A percentile compares a stretch with the other conserved stretches of the same genome.
These are phyloP conservation scores for Volucella zonaria DNA, from an alignment of 2,888 invertebrate species.

Conservation along the genomic window DNA sequence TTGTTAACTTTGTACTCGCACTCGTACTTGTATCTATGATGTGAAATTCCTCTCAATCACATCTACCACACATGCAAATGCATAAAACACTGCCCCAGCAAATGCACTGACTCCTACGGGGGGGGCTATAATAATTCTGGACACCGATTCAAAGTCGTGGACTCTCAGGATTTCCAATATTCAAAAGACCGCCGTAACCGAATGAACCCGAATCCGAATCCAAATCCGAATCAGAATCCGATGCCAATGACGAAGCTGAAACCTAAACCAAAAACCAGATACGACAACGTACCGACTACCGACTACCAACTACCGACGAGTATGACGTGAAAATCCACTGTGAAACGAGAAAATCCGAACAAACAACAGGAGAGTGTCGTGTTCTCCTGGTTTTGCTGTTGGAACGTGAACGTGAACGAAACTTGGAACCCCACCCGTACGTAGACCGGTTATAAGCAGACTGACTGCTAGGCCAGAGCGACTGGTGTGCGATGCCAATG, in stretches of 20 bases:
- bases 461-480: conserved; percentile 55
- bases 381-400: conserved; percentile 34
- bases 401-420: not conserved
- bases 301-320: conserved; percentile 4
- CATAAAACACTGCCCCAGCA: conserved; percentile 18
- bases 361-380: conserved; percentile 19
- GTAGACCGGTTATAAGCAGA: conserved; percentile 73
- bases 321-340: conserved; percentile 4
- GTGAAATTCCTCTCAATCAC: conserved; percentile 4
- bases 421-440: conserved; percentile 68
- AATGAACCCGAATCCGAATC: conserved; percentile 7
- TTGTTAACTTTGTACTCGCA: too few relatives aligned
- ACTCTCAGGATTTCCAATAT: conserved; percentile 3
- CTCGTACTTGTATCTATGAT: not conserved
- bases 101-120: too few relatives aligned
- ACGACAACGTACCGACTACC: conserved; percentile 1
- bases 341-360: conserved; percentile 48
- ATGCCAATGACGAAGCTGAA: conserved; percentile 10
- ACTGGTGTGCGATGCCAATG: conserved; percentile 66
- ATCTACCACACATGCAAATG: conserved; percentile 15
- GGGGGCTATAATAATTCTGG: too few relatives aligned
- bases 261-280: conserved; percentile 29
- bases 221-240: too few relatives aligned
- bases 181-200: not conserved
- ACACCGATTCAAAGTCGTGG: not conserved